phyloP scores from a whole-genome alignment of 1,140 invertebrate genomes.

The Sarcophaga peregrina region DNA sequence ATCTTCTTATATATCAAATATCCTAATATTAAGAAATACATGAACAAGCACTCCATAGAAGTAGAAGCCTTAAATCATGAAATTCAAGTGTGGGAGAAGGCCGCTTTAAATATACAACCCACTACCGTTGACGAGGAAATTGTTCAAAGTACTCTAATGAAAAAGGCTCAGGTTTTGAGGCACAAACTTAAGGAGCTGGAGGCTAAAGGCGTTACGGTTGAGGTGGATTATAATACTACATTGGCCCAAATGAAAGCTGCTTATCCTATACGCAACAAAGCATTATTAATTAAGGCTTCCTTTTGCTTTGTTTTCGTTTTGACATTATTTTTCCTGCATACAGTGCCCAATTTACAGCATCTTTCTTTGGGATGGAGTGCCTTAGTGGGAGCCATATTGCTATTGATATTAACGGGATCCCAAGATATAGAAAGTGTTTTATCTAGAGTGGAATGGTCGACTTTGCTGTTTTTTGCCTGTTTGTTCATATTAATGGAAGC shows the following conservation, averaged over 20 bases:
- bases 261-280: conserved; percentile 71
- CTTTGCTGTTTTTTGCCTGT: conserved; percentile 80
- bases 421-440: conserved; percentile 77
- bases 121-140: conserved; percentile 43
- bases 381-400: conserved; percentile 74
- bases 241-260: conserved; percentile 49
- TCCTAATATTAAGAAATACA: conserved; percentile 73
- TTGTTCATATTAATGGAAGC: conserved; percentile 83
- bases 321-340: conserved; percentile 76
- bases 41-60: conserved; percentile 36
- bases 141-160: conserved; percentile 39
- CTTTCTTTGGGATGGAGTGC: conserved; percentile 79
- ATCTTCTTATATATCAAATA: conserved; percentile 78
- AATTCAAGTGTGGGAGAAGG: conserved; percentile 44
- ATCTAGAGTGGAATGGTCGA: conserved; percentile 80
- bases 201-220: not conserved
- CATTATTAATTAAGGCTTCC: conserved; percentile 73
- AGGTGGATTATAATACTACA: conserved; percentile 44
- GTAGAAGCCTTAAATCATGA: conserved; percentile 43
- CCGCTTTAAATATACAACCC: conserved; percentile 42
- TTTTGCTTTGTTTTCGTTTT: conserved; percentile 73
- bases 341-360: conserved; percentile 70
- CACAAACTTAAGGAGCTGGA: conserved; percentile 15
- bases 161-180: conserved; percentile 35
- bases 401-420: conserved; percentile 73